A percentile compares a stretch with the other conserved stretches of the same genome.
Evolutionary conservation across 2,113 vertebrate species (phyloP).

Genomic region (Galemys pyrenaicus): DNA sequence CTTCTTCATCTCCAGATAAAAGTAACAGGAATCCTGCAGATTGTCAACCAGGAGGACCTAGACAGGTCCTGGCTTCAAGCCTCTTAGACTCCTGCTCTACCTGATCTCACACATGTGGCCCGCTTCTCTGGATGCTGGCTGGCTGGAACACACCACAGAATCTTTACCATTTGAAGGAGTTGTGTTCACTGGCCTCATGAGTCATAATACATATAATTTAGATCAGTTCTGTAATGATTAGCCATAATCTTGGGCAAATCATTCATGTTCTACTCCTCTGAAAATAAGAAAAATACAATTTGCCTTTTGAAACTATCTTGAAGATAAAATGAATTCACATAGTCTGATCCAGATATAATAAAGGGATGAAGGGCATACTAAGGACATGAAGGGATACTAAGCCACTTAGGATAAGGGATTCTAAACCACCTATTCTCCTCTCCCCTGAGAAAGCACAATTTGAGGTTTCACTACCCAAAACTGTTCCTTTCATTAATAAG

Average conservation of each 20-base stretch:
- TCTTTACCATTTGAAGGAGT: background rate
- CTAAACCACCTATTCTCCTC: background rate
- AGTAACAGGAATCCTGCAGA: background rate
- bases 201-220: background rate
- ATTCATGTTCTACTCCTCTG: background rate
- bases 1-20: background rate
- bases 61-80: background rate
- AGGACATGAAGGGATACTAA: too few species aligned
- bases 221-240: background rate
- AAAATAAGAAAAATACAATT: background rate
- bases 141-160: background rate
- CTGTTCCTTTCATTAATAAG: background rate
- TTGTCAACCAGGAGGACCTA: background rate
- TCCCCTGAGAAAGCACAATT: background rate
- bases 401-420: background rate
- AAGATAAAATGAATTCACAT: background rate
- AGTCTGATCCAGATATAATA: background rate
- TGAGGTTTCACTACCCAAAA: background rate
- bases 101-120: background rate
- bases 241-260: background rate
- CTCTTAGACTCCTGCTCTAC: background rate
- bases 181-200: background rate
- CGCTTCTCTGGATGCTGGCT: background rate
- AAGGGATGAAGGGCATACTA: too few species aligned
- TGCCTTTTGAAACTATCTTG: background rate